Base-by-base conservation (phyloP, 2,888 invertebrate species). In the Euplexia lucipara region DNA sequence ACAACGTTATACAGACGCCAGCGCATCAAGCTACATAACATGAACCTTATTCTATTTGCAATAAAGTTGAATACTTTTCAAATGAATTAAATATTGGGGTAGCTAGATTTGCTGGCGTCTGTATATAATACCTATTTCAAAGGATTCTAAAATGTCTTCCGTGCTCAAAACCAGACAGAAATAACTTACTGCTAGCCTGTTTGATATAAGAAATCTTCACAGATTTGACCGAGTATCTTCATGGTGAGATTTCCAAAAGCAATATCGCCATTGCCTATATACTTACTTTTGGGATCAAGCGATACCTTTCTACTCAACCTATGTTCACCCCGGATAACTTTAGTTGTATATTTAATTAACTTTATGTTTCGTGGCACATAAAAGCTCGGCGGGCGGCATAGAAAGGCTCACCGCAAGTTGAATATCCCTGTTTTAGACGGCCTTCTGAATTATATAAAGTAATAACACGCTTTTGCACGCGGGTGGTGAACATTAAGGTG, bases 301-400 rank as follows among this genome's bases (percentile, higher is more conserved):
- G 20, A 58, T 59, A 45, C 42, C 26, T 62, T 54, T 8, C 35
- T 37, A 2, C 37, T 51, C 30, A 8, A 16, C 37, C 39, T 39
- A 22, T 54, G 44, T 63, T 44, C 12, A 12, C 42, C 12, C 10
- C 34, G 44, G 49, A 57, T 57, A 65, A 71, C 57, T 71, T 51
- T 26, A 58, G 70, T 53, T 65, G 37, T 71, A 58, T 65, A 72
- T 70, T 70, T 70, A 71, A 70, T 70, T 72, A 71, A 72, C 72
- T 58, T 70, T 70, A 61, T 69, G 71, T 70, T 64, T 70, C 71
- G 44, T 47, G 47, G 47, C 12, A 53, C 66, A 70, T 72, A 70
- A 70, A 72, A 72, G 58, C 70, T 70, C 58, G 52, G 20, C 47
- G 52, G 52, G 52, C 52, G 42, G 14, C 41, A 52, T 70, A 53